A percentile compares a stretch with the other conserved stretches of the same genome.
Evolutionary conservation across 2,888 invertebrate genomes (phyloP).

Genomic region (Eilema sororculum): DNA sequence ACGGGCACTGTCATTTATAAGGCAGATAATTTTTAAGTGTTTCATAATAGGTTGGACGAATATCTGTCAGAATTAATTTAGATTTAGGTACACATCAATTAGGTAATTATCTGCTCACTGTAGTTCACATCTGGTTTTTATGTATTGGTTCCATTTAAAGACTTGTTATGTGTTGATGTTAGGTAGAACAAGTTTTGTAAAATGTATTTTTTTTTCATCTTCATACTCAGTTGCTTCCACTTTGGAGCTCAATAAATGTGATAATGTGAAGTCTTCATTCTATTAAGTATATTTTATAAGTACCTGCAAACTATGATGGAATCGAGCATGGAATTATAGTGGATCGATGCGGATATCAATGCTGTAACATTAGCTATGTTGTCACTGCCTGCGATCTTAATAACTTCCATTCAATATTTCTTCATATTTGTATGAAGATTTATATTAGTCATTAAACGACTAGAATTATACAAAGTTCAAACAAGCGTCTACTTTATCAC

Average conservation of each 20-base stretch:
- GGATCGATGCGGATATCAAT: no score
- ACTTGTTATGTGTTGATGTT: not conserved
- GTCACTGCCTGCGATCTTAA: not conserved
- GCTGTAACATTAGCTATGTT: no score
- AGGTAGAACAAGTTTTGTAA: not conserved
- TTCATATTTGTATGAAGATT: not conserved
- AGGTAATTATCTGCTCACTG: not conserved
- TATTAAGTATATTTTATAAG: not conserved
- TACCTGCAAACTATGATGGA: not conserved
- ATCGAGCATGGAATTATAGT: no score
- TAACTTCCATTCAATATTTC: not conserved
- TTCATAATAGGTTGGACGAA: conserved; percentile 14
- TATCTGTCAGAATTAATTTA: conserved; percentile 7
- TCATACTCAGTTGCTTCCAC: no score
- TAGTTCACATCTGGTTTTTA: not conserved
- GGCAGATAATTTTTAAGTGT: conserved; percentile 40
- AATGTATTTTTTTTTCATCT: not conserved
- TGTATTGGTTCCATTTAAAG: not conserved
- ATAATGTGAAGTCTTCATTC: no score
- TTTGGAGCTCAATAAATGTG: no score
- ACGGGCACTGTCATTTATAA: conserved; percentile 40
- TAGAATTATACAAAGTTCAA: not conserved
- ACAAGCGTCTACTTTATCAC: not conserved
- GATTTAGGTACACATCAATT: not conserved
- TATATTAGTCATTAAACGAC: not conserved